These are phyloP conservation scores for Psittacula echo DNA, from an alignment of 2,797 vertebrate genomes.

Conservation along the genomic window DNA sequence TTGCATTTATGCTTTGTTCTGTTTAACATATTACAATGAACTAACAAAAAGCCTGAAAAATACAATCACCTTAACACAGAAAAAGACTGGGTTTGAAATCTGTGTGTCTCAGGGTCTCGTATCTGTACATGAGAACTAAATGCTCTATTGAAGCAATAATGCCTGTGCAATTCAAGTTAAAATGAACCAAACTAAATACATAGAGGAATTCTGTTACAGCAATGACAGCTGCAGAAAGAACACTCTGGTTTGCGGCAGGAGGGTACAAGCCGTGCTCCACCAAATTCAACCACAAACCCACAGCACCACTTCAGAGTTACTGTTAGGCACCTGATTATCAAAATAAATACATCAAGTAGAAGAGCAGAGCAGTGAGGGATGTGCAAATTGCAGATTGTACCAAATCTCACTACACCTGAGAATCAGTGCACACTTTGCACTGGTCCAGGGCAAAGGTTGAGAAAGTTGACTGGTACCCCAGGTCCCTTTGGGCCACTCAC, in stretches of 20 bases:
- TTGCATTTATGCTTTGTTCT: background rate
- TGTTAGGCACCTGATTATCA: background rate
- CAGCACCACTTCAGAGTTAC: background rate
- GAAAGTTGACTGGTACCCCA: background rate
- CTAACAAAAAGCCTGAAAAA: background rate
- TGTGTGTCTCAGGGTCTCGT: background rate
- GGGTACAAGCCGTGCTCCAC: background rate
- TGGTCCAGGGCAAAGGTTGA: background rate
- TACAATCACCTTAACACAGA: background rate
- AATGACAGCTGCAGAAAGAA: background rate
- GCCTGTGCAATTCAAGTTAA: background rate
- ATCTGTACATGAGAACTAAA: background rate
- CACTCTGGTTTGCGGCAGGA: background rate
- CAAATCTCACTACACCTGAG: background rate
- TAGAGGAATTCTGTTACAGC: background rate
- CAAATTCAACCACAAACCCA: background rate
- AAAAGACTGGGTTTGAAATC: background rate
- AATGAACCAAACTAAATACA: background rate
- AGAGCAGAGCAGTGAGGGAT: background rate
- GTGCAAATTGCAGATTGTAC: background rate
- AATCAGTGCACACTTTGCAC: background rate
- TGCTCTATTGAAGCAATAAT: background rate
- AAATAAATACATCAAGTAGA: background rate
- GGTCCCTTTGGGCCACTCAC: slow-evolving; percentile 63
- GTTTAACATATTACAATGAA: background rate